phyloP scores from a whole-genome alignment of 2,113 vertebrate species.

The Anguilla japonica region DNA sequence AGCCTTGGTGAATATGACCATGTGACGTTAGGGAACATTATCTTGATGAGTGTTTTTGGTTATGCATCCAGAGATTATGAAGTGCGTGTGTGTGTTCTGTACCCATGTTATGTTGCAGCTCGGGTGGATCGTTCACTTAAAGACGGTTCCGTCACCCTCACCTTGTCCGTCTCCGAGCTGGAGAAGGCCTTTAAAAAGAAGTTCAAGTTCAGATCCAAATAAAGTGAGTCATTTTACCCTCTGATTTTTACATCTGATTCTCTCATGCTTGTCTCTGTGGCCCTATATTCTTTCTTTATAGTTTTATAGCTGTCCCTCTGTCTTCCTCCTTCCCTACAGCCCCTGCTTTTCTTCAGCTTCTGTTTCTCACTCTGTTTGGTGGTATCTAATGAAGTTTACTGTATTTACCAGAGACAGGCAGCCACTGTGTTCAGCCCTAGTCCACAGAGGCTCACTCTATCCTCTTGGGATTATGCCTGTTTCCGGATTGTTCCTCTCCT shows the following conservation, averaged over 20 bases:
- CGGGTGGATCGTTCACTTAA: conserved; percentile 63
- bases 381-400: too few relatives aligned
- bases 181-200: conserved; percentile 75
- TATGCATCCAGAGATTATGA: neutral
- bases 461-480: neutral
- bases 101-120: conserved; percentile 68
- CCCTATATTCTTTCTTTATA: conserved; percentile 26
- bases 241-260: conserved; percentile 47
- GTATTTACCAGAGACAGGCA: too few relatives aligned
- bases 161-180: conserved; percentile 73
- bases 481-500: neutral
- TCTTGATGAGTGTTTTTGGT: neutral
- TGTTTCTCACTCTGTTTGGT: too few relatives aligned
- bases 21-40: too few relatives aligned
- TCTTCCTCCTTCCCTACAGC: conserved; percentile 23
- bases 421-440: neutral
- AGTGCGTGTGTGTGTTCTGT: neutral
- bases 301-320: conserved; percentile 34
- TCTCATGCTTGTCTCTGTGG: conserved; percentile 28
- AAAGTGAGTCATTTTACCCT: conserved; percentile 49
- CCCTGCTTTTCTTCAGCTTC: conserved; percentile 12
- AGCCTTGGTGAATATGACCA: too few relatives aligned
- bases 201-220: conserved; percentile 77
- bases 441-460: neutral
- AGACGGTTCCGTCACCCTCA: conserved; percentile 75